These are phyloP conservation scores for Philaethria dido DNA, from an alignment of 2,888 invertebrate genomes.

Conservation along the genomic window DNA sequence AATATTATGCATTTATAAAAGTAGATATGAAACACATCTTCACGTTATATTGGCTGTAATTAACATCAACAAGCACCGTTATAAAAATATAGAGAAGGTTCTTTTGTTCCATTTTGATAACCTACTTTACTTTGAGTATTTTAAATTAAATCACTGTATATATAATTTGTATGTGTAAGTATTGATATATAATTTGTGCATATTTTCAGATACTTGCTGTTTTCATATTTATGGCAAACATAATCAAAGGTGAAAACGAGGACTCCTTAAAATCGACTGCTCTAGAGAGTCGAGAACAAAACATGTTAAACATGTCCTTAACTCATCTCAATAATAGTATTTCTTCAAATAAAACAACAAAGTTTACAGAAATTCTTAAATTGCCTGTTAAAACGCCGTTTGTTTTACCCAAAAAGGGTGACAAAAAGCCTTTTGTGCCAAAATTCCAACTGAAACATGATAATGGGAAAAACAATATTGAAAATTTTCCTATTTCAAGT, in stretches of 20 bases:
- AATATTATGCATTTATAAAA: no score
- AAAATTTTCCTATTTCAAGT: not conserved
- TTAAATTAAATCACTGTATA: no score
- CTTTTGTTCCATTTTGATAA: no score
- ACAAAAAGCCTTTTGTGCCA: not conserved
- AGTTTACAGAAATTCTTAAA: constrained; percentile 12
- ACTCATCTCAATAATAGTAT: not conserved
- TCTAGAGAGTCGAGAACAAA: not conserved
- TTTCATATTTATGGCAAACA: constrained; percentile 3
- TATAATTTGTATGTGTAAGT: no score
- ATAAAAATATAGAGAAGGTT: no score
- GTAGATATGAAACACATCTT: no score
- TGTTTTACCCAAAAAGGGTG: not conserved
- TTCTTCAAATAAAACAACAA: constrained; percentile 6
- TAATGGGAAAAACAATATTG: not conserved
- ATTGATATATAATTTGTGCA: not conserved
- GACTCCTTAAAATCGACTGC: not conserved
- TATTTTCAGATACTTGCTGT: constrained; percentile 30
- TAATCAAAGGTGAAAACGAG: constrained; percentile 12
- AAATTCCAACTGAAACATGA: not conserved
- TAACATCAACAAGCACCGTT: no score
- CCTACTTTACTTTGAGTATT: no score
- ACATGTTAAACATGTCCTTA: not conserved
- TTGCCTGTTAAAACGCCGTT: constrained; percentile 6
- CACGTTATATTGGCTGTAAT: no score